Percentiles rank a stretch among this genome's conserved stretches.
These are phyloP conservation scores for Chrosomus eos DNA, from an alignment of 2,797 vertebrate species.

Conservation along the genomic window DNA sequence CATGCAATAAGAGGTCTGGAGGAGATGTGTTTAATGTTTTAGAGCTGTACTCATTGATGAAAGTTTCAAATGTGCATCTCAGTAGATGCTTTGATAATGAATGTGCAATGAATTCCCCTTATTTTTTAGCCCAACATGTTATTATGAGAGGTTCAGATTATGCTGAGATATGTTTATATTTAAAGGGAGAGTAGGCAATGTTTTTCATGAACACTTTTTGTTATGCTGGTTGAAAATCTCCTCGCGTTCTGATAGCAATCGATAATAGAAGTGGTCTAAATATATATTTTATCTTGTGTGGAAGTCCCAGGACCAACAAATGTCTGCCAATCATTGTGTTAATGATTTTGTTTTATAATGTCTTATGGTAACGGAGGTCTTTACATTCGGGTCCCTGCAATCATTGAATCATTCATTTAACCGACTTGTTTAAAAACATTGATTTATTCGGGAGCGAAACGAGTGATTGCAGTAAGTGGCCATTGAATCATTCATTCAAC, in stretches of 20 bases:
- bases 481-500: background rate
- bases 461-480: background rate
- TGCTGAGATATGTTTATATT: background rate
- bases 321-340: too few species aligned
- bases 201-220: background rate
- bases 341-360: too few species aligned
- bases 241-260: background rate
- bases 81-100: background rate
- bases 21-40: background rate
- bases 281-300: background rate
- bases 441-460: background rate
- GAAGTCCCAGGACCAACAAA: background rate
- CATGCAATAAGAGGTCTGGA: background rate
- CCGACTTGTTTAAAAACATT: too few species aligned
- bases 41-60: background rate
- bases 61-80: background rate
- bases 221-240: background rate
- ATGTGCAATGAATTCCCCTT: background rate
- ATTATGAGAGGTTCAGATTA: background rate
- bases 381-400: too few species aligned
- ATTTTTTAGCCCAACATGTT: background rate
- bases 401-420: background rate
- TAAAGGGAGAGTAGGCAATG: background rate
- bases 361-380: too few species aligned
- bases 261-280: background rate